Conservation (phyloP, 2,888 invertebrate genomes). For the Plemyria rubiginata region DNA sequence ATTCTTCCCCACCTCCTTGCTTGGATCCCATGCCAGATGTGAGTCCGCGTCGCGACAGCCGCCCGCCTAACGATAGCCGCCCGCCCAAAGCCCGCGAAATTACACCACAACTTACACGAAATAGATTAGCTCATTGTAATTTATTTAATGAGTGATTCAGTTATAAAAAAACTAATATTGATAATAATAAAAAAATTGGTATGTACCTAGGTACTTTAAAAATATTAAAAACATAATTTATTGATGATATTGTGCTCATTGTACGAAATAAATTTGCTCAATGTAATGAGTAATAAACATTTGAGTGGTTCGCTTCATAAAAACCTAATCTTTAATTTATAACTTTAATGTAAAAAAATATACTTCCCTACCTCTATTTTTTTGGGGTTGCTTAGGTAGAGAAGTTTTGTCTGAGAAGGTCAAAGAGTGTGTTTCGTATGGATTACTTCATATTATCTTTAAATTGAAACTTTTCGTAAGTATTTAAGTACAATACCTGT, state of each 20-base stretch:
- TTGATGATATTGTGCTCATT: too few relatives aligned
- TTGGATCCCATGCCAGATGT: conserved; percentile 7
- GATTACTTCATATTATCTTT: not conserved
- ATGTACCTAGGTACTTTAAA: too few relatives aligned
- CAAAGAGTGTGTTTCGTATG: not conserved
- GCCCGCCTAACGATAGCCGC: conserved; percentile 21
- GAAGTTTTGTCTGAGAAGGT: not conserved
- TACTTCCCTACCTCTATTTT: too few relatives aligned
- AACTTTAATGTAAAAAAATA: too few relatives aligned
- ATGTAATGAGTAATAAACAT: too few relatives aligned
- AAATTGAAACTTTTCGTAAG: not conserved
- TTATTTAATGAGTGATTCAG: not conserved
- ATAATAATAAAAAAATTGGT: not conserved
- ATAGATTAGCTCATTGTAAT: not conserved
- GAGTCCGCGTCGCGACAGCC: conserved; percentile 17
- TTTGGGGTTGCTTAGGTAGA: not conserved
- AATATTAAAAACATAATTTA: too few relatives aligned
- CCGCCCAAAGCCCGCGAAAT: conserved; percentile 8
- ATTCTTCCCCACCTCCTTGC: not conserved
- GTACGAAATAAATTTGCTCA: too few relatives aligned
- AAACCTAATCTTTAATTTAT: too few relatives aligned
- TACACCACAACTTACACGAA: conserved; percentile 3
- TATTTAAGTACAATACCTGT: not conserved
- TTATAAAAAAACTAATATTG: too few relatives aligned
- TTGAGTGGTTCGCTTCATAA: too few relatives aligned